These are phyloP conservation scores for Acleris emargana DNA, from an alignment of 2,888 invertebrate genomes.

Conservation along the genomic window DNA sequence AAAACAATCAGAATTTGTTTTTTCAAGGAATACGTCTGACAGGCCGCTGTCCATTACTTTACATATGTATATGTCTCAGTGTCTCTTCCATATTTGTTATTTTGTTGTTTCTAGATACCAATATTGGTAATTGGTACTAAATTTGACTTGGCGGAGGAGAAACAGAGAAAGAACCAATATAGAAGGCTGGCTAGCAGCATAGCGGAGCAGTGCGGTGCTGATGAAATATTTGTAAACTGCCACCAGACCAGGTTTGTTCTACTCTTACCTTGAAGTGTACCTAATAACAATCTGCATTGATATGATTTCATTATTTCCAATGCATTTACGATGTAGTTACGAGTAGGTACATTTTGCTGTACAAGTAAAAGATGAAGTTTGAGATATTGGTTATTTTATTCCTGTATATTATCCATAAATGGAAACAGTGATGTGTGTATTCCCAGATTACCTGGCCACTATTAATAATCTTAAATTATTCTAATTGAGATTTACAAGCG, in stretches of 20 bases:
- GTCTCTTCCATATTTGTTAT: background rate
- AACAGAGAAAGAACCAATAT: slow-evolving; percentile 85
- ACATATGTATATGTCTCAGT: no score
- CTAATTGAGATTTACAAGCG: no score
- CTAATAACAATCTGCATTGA: background rate
- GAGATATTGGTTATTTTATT: no score
- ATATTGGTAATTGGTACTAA: slow-evolving; percentile 98
- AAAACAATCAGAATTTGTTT: no score
- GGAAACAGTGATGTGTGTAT: no score
- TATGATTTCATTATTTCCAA: slow-evolving; percentile 65
- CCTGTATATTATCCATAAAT: no score
- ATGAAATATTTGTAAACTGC: slow-evolving; percentile 94
- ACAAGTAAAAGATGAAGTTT: no score
- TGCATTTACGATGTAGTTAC: slow-evolving; percentile 12
- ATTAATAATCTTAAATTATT: no score
- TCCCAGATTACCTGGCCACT: no score
- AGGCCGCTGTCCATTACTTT: no score
- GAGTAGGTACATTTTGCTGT: no score
- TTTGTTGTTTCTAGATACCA: slow-evolving; percentile 87
- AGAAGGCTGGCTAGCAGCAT: slow-evolving; percentile 85
- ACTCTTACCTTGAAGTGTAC: background rate
- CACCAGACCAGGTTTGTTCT: slow-evolving; percentile 79
- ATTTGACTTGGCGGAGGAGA: slow-evolving; percentile 92
- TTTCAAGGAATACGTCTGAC: no score
- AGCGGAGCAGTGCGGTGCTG: slow-evolving; percentile 96